Base-by-base conservation (phyloP, 2,113 vertebrate species). In the Trogon melanurus region DNA sequence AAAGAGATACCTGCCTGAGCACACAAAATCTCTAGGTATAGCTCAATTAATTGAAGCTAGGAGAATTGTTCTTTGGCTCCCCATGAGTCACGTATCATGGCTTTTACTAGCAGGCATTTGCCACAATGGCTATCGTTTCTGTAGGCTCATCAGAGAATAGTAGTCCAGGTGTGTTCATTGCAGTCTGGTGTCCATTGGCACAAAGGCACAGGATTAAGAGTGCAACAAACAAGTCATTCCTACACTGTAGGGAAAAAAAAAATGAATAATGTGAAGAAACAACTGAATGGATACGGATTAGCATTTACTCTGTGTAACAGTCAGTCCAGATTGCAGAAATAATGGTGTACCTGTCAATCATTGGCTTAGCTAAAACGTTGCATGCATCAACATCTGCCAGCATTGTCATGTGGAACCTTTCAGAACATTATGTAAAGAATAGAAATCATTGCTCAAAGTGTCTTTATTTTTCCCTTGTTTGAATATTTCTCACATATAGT, bases 331-430 rank as follows among this genome's bases (percentile, higher is more conserved):
- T 95, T 98, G 93, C 87, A 92, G 94, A 95, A 96, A 88, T 92
- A 96, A 95, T 93, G 91, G 93, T 90, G 66, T 95, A 96, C 76
- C 96, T 96, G 96, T 95, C 95, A 96, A 88, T 96, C 93, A 95
- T 0, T 83, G 79, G 60, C 83, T 96, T 85, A 94, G 79, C 84
- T 96, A 92, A 96, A 88, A 87, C 34, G 1, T 79, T 89, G 76
- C 64, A 81, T 66, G 79, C 54, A 84, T 92, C 90, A 96, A 80
- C 78, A 95, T 93, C 96, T 91, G 90, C 76, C 91, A 85, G 74
- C 65, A 82, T 73, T 89, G 91, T 85, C 91, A 89, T 58, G 89
- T 76, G 95, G 90, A 96, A 95, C 62, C 61, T 91, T 94, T 87
- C 75, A 90, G 80, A 86, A 90, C 74, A 93, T 97, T 93, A 86